Conservation (phyloP, 2,113 vertebrate genomes). For the Athene cunicularia region DNA sequence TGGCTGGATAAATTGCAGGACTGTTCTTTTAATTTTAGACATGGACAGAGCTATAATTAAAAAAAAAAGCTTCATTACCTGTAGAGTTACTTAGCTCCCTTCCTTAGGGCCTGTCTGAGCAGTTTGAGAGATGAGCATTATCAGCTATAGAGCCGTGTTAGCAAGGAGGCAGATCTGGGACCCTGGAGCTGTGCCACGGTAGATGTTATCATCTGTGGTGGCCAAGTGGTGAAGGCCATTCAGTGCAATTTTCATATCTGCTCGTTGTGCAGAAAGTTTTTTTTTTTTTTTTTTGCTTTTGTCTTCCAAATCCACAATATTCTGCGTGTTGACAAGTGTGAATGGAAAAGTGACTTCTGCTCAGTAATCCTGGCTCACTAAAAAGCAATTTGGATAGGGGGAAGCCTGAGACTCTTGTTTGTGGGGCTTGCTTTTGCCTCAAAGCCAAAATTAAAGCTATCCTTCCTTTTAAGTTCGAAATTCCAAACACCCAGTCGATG, state of each 20-base stretch:
- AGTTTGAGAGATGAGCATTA: neutral
- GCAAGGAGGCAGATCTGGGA: neutral
- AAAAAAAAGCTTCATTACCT: slow-evolving; percentile 47
- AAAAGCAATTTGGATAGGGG: neutral
- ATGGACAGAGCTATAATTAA: slow-evolving; percentile 43
- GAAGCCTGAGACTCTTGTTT: neutral
- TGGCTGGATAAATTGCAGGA: neutral
- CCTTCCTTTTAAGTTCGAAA: neutral
- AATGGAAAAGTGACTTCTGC: neutral
- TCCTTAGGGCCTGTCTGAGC: slow-evolving; percentile 29
- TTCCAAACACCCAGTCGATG: neutral
- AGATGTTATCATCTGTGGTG: neutral
- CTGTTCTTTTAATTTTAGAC: slow-evolving; percentile 7
- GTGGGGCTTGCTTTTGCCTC: neutral
- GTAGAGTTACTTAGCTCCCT: neutral
- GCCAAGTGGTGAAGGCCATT: neutral
- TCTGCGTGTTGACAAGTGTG: neutral
- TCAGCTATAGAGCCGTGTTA: neutral
- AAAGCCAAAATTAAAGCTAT: neutral
- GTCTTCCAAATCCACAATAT: neutral
- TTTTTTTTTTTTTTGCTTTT: neutral
- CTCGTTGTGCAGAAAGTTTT: neutral
- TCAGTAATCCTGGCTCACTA: neutral
- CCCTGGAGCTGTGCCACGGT: neutral
- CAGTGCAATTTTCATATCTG: neutral